Percentiles rank a stretch among this genome's conserved stretches.
Conservation (phyloP, 2,797 vertebrate genomes). For the Coluber constrictor region DNA sequence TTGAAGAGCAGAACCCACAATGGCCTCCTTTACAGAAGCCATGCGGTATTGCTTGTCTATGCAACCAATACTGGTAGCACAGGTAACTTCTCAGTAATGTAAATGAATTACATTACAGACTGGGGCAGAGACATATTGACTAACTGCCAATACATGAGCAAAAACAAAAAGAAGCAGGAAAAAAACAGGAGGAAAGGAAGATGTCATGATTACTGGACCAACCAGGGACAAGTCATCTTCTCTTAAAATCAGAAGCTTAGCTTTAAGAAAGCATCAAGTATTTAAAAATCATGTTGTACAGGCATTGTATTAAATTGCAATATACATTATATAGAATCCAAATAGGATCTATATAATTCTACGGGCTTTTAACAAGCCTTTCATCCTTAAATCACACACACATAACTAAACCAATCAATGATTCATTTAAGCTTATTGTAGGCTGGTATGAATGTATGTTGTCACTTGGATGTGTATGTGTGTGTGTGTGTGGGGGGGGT, state of each 20-base stretch:
- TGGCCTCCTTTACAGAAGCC: background rate
- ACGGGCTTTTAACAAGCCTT: background rate
- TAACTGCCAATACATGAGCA: background rate
- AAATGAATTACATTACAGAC: background rate
- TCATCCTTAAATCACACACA: conserved; percentile 10
- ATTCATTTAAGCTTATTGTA: background rate
- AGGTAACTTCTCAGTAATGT: background rate
- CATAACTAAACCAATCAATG: background rate
- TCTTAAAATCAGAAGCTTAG: background rate
- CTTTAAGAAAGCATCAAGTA: background rate
- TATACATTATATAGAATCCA: background rate
- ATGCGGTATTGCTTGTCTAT: background rate
- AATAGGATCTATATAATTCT: background rate
- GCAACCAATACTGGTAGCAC: background rate
- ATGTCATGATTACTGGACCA: background rate
- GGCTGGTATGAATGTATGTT: too few relatives aligned
- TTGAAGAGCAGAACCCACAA: background rate
- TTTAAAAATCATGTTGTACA: background rate
- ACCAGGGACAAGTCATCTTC: background rate
- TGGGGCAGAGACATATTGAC: background rate
- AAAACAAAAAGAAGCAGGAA: background rate
- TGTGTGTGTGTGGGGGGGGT: too few relatives aligned
- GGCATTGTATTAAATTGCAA: background rate
- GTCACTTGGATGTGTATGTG: too few relatives aligned
- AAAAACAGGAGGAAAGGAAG: background rate